These are phyloP conservation scores for Panulirus ornatus DNA, from an alignment of 1,140 invertebrate species.

Conservation along the genomic window DNA sequence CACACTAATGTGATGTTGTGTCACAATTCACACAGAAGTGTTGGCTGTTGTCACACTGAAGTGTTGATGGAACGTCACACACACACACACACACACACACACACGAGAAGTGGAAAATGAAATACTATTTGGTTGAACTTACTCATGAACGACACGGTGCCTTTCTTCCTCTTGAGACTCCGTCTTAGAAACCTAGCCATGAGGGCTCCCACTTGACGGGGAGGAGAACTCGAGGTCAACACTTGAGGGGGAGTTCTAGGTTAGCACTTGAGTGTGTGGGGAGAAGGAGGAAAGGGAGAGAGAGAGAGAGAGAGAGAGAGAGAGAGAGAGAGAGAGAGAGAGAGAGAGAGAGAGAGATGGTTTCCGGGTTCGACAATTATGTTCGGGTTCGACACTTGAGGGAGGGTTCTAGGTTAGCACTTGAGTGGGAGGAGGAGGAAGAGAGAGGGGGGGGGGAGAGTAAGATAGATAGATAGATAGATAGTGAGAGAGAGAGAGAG, in stretches of 20 bases:
- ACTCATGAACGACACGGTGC: neutral
- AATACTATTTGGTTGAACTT: too few species aligned
- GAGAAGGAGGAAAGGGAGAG: neutral
- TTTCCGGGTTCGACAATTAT: too few species aligned
- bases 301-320: neutral
- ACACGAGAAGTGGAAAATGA: too few species aligned
- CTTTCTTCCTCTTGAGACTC: constrained; percentile 10
- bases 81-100: neutral
- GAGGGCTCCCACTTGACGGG: neutral
- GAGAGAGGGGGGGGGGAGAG: neutral
- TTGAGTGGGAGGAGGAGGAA: neutral
- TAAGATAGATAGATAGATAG: neutral
- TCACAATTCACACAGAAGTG: too few species aligned
- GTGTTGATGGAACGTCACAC: too few species aligned
- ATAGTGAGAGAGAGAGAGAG: neutral
- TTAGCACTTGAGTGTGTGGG: neutral
- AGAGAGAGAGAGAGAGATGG: neutral
- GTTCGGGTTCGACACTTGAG: neutral
- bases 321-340: neutral
- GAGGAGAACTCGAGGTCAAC: neutral
- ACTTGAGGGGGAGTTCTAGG: too few species aligned
- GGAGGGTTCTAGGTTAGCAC: neutral
- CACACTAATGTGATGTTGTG: too few species aligned
- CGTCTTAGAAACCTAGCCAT: neutral
- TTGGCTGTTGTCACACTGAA: too few species aligned